Evolutionary conservation across 2,797 vertebrate genomes (phyloP).

Genomic region (Lepilemur ruficaudatus): DNA sequence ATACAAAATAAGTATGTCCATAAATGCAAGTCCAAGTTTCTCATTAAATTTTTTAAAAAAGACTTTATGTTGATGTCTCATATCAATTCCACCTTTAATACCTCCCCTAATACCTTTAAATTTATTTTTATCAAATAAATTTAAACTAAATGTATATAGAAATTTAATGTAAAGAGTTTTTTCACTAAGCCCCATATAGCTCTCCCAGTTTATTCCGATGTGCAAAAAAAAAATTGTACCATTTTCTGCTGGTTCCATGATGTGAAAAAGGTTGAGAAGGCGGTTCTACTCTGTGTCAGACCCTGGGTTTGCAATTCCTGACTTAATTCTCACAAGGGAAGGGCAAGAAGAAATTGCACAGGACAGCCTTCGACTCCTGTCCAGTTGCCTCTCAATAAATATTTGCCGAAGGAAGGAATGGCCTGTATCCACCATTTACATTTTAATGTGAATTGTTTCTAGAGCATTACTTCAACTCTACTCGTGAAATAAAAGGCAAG

Average conservation of each 20-base stretch:
- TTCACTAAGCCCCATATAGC: not conserved
- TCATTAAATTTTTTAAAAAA: not conserved
- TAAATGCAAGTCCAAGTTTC: not conserved
- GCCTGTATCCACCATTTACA: not conserved
- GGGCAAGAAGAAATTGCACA: not conserved
- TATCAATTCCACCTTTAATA: not conserved
- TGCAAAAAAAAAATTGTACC: not conserved
- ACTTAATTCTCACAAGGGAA: not conserved
- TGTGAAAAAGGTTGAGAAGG: not conserved
- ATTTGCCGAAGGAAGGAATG: not conserved
- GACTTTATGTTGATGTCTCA: not conserved
- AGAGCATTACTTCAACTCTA: not conserved
- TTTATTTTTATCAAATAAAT: not conserved
- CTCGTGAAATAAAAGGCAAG: not conserved
- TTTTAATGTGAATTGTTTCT: not conserved
- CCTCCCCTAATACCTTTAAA: not conserved
- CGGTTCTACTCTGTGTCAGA: not conserved
- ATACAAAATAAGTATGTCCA: not conserved
- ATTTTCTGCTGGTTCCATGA: not conserved
- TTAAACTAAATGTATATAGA: not conserved
- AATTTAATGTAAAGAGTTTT: not conserved
- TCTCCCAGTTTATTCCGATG: not conserved
- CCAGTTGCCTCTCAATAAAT: not conserved
- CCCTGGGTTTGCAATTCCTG: not conserved
- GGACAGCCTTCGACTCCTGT: not conserved